Evolutionary conservation across 1,140 invertebrate genomes (phyloP).

Genomic region (Acromyrmex echinatior): DNA sequence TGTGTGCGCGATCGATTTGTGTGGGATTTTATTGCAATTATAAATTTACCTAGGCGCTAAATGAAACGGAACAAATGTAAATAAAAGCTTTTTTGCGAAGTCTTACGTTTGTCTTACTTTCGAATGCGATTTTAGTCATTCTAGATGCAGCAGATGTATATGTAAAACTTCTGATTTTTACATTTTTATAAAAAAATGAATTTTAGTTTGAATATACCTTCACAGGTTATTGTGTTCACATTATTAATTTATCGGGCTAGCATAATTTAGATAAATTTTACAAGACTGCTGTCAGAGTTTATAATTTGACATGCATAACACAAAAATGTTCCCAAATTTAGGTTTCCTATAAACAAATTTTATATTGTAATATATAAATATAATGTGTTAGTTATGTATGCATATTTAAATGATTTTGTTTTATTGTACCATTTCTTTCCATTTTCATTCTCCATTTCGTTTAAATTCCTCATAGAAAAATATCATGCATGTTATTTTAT

Average conservation of each 20-base stretch:
- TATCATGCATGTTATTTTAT: background rate
- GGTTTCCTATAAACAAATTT: constrained; percentile 60
- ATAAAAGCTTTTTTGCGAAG: constrained; percentile 77
- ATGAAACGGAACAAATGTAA: constrained; percentile 74
- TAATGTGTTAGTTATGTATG: constrained; percentile 51
- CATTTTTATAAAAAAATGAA: constrained; percentile 30
- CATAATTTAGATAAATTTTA: constrained; percentile 24
- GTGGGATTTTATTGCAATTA: constrained; percentile 77
- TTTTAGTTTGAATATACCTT: constrained; percentile 31
- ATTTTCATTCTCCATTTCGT: constrained; percentile 24
- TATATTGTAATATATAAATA: constrained; percentile 62
- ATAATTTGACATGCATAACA: background rate
- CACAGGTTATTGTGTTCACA: constrained; percentile 30
- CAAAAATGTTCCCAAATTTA: constrained; percentile 56
- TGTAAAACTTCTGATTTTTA: constrained; percentile 36
- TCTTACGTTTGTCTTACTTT: constrained; percentile 52
- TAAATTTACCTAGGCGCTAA: constrained; percentile 75
- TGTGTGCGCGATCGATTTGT: constrained; percentile 67
- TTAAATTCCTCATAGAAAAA: background rate
- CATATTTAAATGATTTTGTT: constrained; percentile 45
- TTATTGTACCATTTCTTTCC: constrained; percentile 32
- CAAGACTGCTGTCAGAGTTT: background rate
- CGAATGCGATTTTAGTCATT: constrained; percentile 11
- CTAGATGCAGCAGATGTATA: background rate
- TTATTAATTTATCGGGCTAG: constrained; percentile 31